A percentile compares a stretch with the other conserved stretches of the same genome.
These are phyloP conservation scores for Metridium senile DNA, from an alignment of 92 coral and sea anemone genomes.

Conservation along the genomic window DNA sequence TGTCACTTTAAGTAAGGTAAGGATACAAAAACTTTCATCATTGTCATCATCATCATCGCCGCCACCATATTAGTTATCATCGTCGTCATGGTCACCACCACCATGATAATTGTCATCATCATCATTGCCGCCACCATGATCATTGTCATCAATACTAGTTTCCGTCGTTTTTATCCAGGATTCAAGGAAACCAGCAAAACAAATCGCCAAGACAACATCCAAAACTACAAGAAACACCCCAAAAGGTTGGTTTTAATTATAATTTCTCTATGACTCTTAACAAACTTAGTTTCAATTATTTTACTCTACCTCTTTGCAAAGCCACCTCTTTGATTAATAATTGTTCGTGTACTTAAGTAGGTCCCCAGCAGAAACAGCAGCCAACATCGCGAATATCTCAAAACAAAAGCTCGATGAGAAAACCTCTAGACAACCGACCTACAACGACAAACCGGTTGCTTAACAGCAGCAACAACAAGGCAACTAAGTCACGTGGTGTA, in stretches of 20 bases:
- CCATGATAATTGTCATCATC: too few species aligned
- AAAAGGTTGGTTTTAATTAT: not conserved
- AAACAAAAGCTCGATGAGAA: not conserved
- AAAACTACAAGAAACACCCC: not conserved
- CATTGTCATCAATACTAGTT: too few species aligned
- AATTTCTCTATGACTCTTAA: too few species aligned
- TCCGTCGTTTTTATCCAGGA: not conserved
- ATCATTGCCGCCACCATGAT: too few species aligned
- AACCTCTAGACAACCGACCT: not conserved
- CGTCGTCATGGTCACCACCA: too few species aligned
- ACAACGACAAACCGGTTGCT: constrained; percentile 5
- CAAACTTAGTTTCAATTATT: too few species aligned
- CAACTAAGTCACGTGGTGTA: not conserved
- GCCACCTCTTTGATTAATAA: not conserved
- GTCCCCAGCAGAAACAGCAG: not conserved
- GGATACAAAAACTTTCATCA: too few species aligned
- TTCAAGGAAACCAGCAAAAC: not conserved
- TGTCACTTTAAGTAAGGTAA: not conserved
- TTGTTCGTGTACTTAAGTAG: not conserved
- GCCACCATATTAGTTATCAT: too few species aligned
- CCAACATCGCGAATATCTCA: not conserved
- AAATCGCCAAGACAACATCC: not conserved
- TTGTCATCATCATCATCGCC: too few species aligned
- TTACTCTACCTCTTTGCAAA: too few species aligned
- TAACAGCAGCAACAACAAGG: not conserved